Conservation (phyloP, 1,140 invertebrate species). For the Drosophila asahinai region DNA sequence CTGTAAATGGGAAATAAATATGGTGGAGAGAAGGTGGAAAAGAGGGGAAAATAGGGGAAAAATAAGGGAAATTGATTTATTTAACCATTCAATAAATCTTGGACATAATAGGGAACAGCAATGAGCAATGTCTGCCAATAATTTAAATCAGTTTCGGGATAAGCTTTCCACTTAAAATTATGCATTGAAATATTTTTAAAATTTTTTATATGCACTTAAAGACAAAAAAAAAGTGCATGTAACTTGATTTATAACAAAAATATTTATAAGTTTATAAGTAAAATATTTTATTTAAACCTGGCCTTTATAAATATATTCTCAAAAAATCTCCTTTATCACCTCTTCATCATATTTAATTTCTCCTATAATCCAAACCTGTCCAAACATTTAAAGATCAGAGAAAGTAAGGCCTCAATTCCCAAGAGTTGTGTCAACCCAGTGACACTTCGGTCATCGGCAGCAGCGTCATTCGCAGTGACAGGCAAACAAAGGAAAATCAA, state of each 20-base stretch:
- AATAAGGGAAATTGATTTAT: slow-evolving; percentile 29
- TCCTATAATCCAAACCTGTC: slow-evolving; percentile 1
- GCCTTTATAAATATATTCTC: too few species aligned
- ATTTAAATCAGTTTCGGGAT: background rate
- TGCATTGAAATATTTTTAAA: background rate
- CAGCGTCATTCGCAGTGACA: slow-evolving; percentile 41
- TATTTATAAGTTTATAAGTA: too few species aligned
- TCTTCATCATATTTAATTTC: background rate
- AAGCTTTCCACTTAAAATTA: background rate
- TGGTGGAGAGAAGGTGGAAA: background rate
- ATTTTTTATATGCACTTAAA: background rate
- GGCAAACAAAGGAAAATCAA: slow-evolving; percentile 43
- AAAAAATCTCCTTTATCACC: background rate
- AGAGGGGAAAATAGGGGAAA: background rate
- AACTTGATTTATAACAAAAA: too few species aligned
- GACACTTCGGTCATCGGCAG: slow-evolving; percentile 35
- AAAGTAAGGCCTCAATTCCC: slow-evolving; percentile 22
- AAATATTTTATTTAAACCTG: too few species aligned
- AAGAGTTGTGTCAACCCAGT: slow-evolving; percentile 23
- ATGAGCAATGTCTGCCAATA: background rate
- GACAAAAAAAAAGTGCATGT: too few species aligned
- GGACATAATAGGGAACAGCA: background rate
- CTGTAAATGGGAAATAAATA: slow-evolving; percentile 86
- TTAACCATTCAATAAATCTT: slow-evolving; percentile 20
- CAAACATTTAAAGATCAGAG: slow-evolving; percentile 42